A percentile compares a stretch with the other conserved stretches of the same genome.
phyloP scores from a whole-genome alignment of 1,140 invertebrate species.

The Telenomus remus region DNA sequence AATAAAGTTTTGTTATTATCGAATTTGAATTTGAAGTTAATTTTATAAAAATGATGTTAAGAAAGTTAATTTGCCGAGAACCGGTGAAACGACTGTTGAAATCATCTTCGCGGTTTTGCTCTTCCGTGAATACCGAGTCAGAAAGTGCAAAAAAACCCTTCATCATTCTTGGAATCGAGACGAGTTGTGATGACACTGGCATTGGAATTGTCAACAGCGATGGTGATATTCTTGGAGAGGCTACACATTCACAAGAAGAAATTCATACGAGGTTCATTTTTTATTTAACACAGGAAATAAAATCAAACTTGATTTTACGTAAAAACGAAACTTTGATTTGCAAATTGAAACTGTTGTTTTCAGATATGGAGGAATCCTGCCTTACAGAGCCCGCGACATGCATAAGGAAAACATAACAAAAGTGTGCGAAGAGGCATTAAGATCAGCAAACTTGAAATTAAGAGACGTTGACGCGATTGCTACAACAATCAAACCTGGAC shows the following conservation, averaged over 20 bases:
- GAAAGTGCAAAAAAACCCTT: slow-evolving; percentile 34
- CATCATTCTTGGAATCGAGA: slow-evolving; percentile 93
- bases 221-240: slow-evolving; percentile 86
- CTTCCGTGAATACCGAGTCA: neutral
- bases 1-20: too few species aligned
- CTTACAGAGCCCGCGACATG: slow-evolving; percentile 86
- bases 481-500: slow-evolving; percentile 90
- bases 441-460: slow-evolving; percentile 80
- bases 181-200: slow-evolving; percentile 98
- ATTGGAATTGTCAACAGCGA: slow-evolving; percentile 87
- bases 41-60: slow-evolving; percentile 8
- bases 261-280: slow-evolving; percentile 82
- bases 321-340: neutral
- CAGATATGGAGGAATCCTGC: slow-evolving; percentile 94
- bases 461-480: slow-evolving; percentile 92
- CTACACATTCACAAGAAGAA: slow-evolving; percentile 84
- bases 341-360: slow-evolving; percentile 58
- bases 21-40: neutral
- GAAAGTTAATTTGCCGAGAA: neutral
- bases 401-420: slow-evolving; percentile 87
- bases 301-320: too few species aligned
- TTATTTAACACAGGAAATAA: slow-evolving; percentile 3
- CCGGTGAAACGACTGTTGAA: slow-evolving; percentile 13
- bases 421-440: slow-evolving; percentile 83
- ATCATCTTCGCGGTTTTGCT: slow-evolving; percentile 2